Percentiles rank a stretch among this genome's conserved stretches.
These are phyloP conservation scores for Microtus montanus DNA, from an alignment of 2,113 vertebrate genomes.

Conservation along the genomic window DNA sequence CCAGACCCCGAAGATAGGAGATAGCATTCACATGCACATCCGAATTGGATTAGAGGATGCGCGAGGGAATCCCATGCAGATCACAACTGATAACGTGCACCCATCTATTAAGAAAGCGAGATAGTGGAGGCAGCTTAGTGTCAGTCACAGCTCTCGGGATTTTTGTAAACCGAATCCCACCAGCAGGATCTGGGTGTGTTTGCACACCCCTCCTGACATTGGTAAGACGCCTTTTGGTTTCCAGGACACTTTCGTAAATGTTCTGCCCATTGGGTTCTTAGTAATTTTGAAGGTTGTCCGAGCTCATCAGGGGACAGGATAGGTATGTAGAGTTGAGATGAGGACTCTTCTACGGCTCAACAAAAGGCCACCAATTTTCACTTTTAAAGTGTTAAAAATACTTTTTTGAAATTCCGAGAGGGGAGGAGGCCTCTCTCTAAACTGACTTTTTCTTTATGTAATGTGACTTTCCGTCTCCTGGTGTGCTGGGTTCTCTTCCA, in stretches of 20 bases:
- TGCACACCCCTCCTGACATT: background rate
- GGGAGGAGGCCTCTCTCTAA: conserved; percentile 23
- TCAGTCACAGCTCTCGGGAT: background rate
- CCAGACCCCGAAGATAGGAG: background rate
- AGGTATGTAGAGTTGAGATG: background rate
- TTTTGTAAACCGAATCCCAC: background rate
- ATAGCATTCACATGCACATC: background rate
- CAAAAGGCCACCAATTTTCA: background rate
- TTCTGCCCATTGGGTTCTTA: background rate
- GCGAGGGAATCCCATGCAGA: background rate
- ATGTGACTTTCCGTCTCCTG: conserved; percentile 29
- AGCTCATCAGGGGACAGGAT: background rate
- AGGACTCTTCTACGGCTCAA: background rate
- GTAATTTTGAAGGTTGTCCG: background rate
- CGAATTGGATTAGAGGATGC: background rate
- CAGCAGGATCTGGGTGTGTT: background rate
- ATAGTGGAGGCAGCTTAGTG: background rate
- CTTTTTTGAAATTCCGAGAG: conserved; percentile 37
- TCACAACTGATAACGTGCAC: background rate
- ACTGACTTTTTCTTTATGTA: conserved; percentile 46
- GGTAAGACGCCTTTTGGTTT: background rate
- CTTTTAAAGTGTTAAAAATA: conserved; percentile 37
- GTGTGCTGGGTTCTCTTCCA: background rate
- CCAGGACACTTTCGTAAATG: background rate
- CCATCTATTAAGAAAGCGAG: background rate